Conservation (phyloP, 2,797 vertebrate genomes). For the Pipistrellus nathusii region DNA sequence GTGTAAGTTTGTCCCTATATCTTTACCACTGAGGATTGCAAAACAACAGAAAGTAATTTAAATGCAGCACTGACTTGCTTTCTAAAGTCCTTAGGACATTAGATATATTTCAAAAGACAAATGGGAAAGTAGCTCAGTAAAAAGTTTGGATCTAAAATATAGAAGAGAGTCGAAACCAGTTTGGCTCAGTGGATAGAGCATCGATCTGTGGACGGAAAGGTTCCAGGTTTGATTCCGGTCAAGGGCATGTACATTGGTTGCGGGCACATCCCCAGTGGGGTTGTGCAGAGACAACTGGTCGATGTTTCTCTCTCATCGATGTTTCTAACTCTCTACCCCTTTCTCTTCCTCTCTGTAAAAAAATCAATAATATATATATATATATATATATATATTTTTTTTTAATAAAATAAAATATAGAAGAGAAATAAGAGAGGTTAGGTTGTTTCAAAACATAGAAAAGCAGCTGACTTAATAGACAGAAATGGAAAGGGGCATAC, state of each 20-base stretch:
- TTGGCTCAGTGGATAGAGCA: too few species aligned
- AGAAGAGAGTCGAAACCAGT: neutral
- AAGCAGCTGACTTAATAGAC: neutral
- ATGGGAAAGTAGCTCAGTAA: neutral
- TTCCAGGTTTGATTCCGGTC: too few species aligned
- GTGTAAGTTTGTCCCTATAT: neutral
- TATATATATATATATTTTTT: too few species aligned
- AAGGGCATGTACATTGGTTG: too few species aligned
- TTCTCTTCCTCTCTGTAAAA: too few species aligned
- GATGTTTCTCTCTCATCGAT: too few species aligned
- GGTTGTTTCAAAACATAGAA: neutral
- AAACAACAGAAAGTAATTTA: neutral
- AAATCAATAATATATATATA: too few species aligned
- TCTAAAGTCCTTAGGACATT: slow-evolving; percentile 13
- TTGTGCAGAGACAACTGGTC: too few species aligned
- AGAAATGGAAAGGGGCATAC: neutral
- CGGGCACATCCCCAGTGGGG: too few species aligned
- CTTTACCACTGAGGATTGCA: neutral
- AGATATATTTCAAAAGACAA: neutral
- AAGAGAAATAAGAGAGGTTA: neutral
- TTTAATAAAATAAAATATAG: neutral
- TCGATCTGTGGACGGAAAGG: too few species aligned
- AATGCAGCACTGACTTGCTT: neutral
- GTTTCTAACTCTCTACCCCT: too few species aligned
- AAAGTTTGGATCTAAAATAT: neutral